A percentile compares a stretch with the other conserved stretches of the same genome.
These are phyloP conservation scores for Drosophila paramelanica DNA, from an alignment of 2,888 invertebrate species.

Conservation along the genomic window DNA sequence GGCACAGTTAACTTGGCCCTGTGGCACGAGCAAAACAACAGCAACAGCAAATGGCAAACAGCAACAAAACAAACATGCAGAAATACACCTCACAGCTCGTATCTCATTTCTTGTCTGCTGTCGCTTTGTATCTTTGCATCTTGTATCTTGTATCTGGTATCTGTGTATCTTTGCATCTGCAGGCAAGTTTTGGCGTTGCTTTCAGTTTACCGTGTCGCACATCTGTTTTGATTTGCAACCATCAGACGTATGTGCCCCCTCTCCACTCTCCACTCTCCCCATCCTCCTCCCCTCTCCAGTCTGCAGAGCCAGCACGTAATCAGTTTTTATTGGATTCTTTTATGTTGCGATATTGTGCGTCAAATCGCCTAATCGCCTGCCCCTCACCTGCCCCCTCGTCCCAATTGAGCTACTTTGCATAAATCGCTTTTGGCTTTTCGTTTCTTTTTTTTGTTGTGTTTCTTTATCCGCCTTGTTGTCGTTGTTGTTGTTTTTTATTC, in stretches of 20 bases:
- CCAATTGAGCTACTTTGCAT: slow-evolving; percentile 48
- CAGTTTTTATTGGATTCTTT: slow-evolving; percentile 71
- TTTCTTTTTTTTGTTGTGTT: slow-evolving; percentile 9
- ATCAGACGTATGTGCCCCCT: slow-evolving; percentile 12
- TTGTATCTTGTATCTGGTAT: slow-evolving; percentile 8
- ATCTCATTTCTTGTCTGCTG: slow-evolving; percentile 41
- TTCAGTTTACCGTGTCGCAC: slow-evolving; percentile 59
- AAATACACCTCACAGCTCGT: slow-evolving; percentile 29
- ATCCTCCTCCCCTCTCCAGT: not conserved
- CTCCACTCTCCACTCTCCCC: not conserved
- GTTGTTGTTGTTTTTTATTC: not conserved
- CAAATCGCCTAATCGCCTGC: slow-evolving; percentile 62
- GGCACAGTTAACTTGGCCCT: slow-evolving; percentile 54
- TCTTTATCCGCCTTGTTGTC: slow-evolving; percentile 12
- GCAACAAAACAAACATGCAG: not conserved
- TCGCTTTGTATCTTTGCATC: slow-evolving; percentile 26
- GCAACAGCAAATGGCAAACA: slow-evolving; percentile 4
- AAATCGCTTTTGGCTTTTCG: slow-evolving; percentile 57
- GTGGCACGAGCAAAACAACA: slow-evolving; percentile 66
- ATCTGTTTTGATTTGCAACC: slow-evolving; percentile 71
- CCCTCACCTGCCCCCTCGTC: not conserved
- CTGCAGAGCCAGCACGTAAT: slow-evolving; percentile 42
- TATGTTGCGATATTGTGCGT: slow-evolving; percentile 63
- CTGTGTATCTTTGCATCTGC: slow-evolving; percentile 19
- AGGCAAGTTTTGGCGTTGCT: slow-evolving; percentile 30